Evolutionary conservation across 23 tunicate genomes (phyloP), one percentile per base, ranked within the genome.

Genomic region (Oikopleura dioica): DNA sequence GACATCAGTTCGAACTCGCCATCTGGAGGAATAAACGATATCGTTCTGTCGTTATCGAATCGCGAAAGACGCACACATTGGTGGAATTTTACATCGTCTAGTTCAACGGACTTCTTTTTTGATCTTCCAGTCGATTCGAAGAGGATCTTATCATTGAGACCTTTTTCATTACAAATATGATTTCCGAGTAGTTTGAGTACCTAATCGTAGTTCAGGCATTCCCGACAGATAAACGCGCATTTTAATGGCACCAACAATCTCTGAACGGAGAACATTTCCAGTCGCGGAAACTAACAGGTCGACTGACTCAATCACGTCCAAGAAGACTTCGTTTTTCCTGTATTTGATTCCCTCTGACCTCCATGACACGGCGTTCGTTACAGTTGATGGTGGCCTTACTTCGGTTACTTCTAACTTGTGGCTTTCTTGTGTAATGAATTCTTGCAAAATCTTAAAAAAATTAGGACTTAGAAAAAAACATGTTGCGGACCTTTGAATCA

Each of bases 21-120:
- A 78, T 89, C 96, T 0, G 96, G 96, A 12, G 96, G 96, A 36
- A 89, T 89, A 44, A 89, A 89, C 38, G 96, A 89, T 35, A 89
- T 89, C 1, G 96, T 89, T 72, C 96, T 77, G 37, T 89, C 96
- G 78, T 89, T 89, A 67, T 89, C 96, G 51, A 89, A 89, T 35
- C 96, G 79, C 0, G 96, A 89, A 24, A 89, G 63, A 1, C 96
- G 81, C 0, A 89, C 96, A 37, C 96, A 89, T 63, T 89, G 96
- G 77, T 89, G 96, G 81, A 89, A 89, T 69, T 89, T 89, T 23
- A 89, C 92, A 59, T 89, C 96, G 75, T 89, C 96, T 86, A 89
- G 84, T 67, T 89, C 96, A 28, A 89, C 96, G 0, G 96, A 81
- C 44, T 89, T 89, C 81, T 87, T 89, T 50, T 89, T 89, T n/a